A percentile compares a stretch with the other conserved stretches of the same genome.
Conservation (phyloP, 2,797 vertebrate genomes). For the Eospalax fontanierii region DNA sequence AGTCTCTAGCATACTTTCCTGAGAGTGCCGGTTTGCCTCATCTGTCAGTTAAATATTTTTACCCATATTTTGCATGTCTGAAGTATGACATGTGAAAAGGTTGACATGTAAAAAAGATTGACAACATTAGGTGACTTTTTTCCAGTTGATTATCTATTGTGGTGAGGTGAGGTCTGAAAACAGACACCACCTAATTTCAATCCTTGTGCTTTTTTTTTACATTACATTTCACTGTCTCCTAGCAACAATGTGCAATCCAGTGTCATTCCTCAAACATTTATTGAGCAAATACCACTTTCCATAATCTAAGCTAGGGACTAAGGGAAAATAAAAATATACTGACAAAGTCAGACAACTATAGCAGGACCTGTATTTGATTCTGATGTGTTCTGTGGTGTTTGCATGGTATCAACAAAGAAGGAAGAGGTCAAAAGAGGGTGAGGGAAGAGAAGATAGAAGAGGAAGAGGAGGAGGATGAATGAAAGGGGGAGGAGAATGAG, state of each 20-base stretch:
- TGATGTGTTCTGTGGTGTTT: background rate
- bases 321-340: background rate
- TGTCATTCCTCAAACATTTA: background rate
- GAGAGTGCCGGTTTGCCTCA: background rate
- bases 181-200: background rate
- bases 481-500: no score
- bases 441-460: no score
- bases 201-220: background rate
- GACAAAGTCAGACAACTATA: background rate
- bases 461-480: no score
- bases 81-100: background rate
- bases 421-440: background rate
- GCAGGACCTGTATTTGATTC: background rate
- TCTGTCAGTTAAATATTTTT: slow-evolving; percentile 16
- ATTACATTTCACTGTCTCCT: background rate
- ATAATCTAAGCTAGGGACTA: background rate
- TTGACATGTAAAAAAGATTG: background rate
- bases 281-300: background rate
- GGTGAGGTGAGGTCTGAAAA: background rate
- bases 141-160: background rate
- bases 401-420: background rate
- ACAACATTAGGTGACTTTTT: background rate
- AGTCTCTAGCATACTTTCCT: background rate
- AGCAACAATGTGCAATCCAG: background rate
- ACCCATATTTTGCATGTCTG: background rate